Evolutionary conservation across 2,113 vertebrate species (phyloP), one percentile per base, ranked within the genome.

Genomic region (Pimephales promelas): DNA sequence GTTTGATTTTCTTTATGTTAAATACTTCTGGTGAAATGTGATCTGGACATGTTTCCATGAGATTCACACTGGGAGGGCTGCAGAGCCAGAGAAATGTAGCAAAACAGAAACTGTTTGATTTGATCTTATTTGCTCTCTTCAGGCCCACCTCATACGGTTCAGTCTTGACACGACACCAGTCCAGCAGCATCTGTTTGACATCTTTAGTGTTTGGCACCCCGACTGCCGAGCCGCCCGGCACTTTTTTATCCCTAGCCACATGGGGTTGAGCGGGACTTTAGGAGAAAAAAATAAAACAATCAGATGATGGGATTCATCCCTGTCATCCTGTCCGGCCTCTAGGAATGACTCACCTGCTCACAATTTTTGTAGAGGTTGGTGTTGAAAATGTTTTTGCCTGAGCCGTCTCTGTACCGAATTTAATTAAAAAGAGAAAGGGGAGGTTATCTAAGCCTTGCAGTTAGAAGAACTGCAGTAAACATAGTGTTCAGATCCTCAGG

Each of bases 151-250:
- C 97, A 1, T 99, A 99, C 85, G 97, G 97, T 18, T 96, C 95
- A 2, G 98, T 99, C 94, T 99, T 99, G 86, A 97, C 97, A 85
- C 96, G 92, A 91, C 98, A 99, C 98, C 98, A 99, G 83, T 99
- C 98, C 88, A 99, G 93, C 90, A 99, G 95, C 98, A 99, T 99
- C 91, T 99, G 98, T 92, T 99, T 99, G 92, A 99, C 97, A 90
- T 96, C 97, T 93, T 94, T 99, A 87, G 95, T 96, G 0, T 97
- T 99, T 87, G 97, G 95, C 64, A 94, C 95, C 0, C 95, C 95
- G 0, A 94, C 94, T 66, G 94, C 92, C 57, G 95, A 93, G 73
- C 96, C 92, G 24, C 94, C 94, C 84, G 94, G 94, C 74, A 94
- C 90, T 83, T 82, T 88, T 83, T 82, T 88, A 0, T 89, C 70